Evolutionary conservation across 2,113 vertebrate species (phyloP), one percentile per base, ranked within the genome.

Genomic region (Nothobranchius furzeri): DNA sequence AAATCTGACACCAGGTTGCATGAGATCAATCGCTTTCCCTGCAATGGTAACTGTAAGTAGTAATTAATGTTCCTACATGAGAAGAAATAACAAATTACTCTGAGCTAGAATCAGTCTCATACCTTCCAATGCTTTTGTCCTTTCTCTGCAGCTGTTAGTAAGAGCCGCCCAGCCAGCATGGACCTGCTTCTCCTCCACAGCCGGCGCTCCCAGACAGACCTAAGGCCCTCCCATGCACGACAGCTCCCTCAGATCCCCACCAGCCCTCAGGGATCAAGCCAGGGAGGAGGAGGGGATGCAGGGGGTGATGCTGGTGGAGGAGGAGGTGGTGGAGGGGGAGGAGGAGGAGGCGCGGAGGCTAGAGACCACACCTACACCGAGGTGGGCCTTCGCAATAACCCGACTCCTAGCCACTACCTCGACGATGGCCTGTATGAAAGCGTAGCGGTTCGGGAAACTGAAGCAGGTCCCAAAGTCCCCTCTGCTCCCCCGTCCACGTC

Each of bases 1-100:
- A 93, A 94, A 85, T 94, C 93, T 46, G 93, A 94, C 89, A 94
- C 92, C 75, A 85, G 91, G 70, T 86, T 94, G 68, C 90, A 93
- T 20, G 92, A 93, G 84, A 89, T 93, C 85, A 91, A 91, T 79
- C 90, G 90, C 67, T 84, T 91, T 71, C 80, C 91, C 73, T 93
- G 89, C 86, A 92, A 92, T 54, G 88, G 90, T 70, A 93, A 92
- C 64, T 89, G 92, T 94, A 85, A 92, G 91, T 89, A 72, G 60
- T 57, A 51, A 47, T 54, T 70, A 74, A 73, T 51, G 54, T 66
- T 64, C 53, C 20, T 50, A 24, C 70, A 43, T 77, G 59, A 64
- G 56, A 24, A 46, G 70, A 62, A 73, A 52, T 75, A 45, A 82
- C 42, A 52, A 15, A 64, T 61, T 54, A 46, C 51, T 15, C 61